Percentiles rank a stretch among this genome's conserved stretches.
Conservation (phyloP, 2,888 invertebrate species). For the Abscondita cerata region DNA sequence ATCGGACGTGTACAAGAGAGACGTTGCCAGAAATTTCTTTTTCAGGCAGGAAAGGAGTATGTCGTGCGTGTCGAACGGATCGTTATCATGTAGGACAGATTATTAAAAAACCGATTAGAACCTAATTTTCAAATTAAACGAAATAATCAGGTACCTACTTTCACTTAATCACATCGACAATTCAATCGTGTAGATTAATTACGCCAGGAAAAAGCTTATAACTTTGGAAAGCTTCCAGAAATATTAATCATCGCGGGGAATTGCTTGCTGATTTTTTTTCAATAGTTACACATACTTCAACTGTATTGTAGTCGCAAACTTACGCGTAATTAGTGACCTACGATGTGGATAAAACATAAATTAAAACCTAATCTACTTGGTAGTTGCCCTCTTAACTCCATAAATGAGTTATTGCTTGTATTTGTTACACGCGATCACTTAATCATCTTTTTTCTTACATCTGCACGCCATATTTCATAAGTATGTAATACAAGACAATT, state of each 20-base stretch:
- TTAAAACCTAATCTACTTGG: not conserved
- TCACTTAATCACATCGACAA: too few species aligned
- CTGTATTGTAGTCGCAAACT: too few species aligned
- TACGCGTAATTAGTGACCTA: too few species aligned
- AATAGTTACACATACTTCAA: too few species aligned
- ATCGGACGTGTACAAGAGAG: constrained; percentile 5
- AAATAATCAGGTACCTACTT: too few species aligned
- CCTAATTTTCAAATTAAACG: too few species aligned
- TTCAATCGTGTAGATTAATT: too few species aligned
- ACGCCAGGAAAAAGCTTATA: too few species aligned
- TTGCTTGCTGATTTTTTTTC: too few species aligned
- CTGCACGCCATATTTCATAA: constrained; percentile 7
- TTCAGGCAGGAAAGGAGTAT: constrained; percentile 11
- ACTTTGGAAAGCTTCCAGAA: too few species aligned
- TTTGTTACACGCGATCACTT: constrained; percentile 17
- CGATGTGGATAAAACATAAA: too few species aligned
- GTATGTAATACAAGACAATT: not conserved
- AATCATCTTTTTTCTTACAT: constrained; percentile 11
- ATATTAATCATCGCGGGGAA: too few species aligned
- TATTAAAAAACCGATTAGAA: constrained; percentile 7
- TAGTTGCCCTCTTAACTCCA: constrained; percentile 11
- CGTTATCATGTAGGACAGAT: constrained; percentile 5
- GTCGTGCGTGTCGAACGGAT: constrained; percentile 8
- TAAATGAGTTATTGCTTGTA: constrained; percentile 15
- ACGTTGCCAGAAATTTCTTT: constrained; percentile 19